Base-by-base conservation (phyloP, 2,113 vertebrate genomes). In the Emydocephalus ijimae region DNA sequence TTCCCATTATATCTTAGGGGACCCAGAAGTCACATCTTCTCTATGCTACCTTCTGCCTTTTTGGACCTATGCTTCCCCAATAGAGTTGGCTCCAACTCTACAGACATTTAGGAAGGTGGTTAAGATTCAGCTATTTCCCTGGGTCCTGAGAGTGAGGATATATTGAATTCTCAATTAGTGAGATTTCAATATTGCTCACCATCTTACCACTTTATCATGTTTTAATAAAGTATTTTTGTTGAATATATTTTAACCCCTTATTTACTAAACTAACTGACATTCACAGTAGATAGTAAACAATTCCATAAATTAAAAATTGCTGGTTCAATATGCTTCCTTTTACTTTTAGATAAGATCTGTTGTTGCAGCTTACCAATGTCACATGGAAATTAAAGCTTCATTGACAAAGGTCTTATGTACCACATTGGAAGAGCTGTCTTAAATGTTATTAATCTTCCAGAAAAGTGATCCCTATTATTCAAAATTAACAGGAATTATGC, bases 211-310 rank as follows among this genome's bases (percentile, higher is more conserved):
- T 64, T 64, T 14, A 64, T n/a, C 29, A 64, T 64, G 26, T 61
- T 61, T 29, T 61, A 61, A 61, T 61, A 9, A 61, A 61, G 10
- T 61, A 61, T 64, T 64, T 29, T 10, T 64, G 11, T 14, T 64
- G 11, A 14, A n/a, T 64, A n/a, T n/a, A 29, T 64, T 64, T 64
- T 64, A 64, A 29, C 26, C 26, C 0, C 61, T 64, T 64, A 64
- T 64, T 64, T 64, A 12, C 26, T 93, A 59, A 94, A 93, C 26
- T 69, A 88, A 89, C 0, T 64, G 54, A 92, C 91, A 57, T 89
- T 92, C 94, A 39, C 81, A 86, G 39, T 39, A 50, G 0, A 1
- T 61, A 92, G 26, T 3, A 85, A 85, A 45, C 81, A 39, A 85
- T 45, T 85, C 81, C 64, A 94, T 2, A 54, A 85, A 9, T 4